Evolutionary conservation across 2,888 invertebrate genomes (phyloP).

Genomic region (Ectemnius cavifrons): DNA sequence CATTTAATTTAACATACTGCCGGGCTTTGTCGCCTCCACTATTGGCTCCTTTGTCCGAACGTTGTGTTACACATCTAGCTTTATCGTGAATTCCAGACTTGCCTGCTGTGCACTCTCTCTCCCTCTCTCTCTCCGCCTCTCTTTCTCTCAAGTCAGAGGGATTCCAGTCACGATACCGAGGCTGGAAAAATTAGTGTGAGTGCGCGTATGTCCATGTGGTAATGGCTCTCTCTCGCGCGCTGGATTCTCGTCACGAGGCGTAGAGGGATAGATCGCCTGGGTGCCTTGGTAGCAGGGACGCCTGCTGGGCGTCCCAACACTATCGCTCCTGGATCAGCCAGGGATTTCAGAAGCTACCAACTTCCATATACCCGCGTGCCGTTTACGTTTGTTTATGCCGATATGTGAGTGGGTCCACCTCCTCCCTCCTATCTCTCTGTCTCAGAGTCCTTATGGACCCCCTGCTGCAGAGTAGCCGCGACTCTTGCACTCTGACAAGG

Average conservation of each 20-base stretch:
- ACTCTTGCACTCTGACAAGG: conserved; percentile 40
- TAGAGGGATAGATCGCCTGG: conserved; percentile 62
- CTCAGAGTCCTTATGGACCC: conserved; percentile 71
- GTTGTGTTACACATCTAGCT: no score
- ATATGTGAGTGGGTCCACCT: conserved; percentile 57
- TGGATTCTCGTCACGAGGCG: conserved; percentile 69
- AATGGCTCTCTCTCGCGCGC: conserved; percentile 48
- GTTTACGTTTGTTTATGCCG: conserved; percentile 71
- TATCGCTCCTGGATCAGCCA: conserved; percentile 74
- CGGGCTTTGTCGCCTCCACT: no score
- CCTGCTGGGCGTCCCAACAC: conserved; percentile 74
- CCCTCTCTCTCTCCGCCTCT: no score
- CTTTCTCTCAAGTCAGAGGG: not conserved
- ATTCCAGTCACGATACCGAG: conserved; percentile 9
- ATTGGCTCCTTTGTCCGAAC: no score
- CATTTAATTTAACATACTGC: conserved; percentile 19
- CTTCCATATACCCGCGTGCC: conserved; percentile 65
- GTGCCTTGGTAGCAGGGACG: conserved; percentile 68
- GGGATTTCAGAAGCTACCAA: conserved; percentile 76
- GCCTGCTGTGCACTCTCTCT: no score
- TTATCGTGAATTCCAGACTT: no score
- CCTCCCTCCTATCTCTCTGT: no score
- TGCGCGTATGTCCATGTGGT: conserved; percentile 49
- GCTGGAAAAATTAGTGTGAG: conserved; percentile 45
- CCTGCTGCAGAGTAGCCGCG: conserved; percentile 64